phyloP scores from a whole-genome alignment of 2,113 vertebrate species.

The Tachysurus vachellii region DNA sequence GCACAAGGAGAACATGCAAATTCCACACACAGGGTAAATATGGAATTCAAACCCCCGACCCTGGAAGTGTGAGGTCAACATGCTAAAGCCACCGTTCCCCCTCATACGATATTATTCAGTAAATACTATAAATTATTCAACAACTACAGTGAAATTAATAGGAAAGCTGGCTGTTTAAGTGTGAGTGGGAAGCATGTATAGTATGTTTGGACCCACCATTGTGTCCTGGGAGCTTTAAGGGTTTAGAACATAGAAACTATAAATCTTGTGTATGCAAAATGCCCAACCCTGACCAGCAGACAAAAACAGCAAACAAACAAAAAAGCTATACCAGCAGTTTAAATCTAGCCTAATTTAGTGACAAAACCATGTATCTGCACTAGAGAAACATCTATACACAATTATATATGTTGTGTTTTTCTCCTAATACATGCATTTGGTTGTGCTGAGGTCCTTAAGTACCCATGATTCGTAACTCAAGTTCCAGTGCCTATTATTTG shows the following conservation, averaged over 20 bases:
- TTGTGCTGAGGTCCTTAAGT: not conserved
- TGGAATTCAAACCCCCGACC: no score
- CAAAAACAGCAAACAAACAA: not conserved
- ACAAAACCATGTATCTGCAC: not conserved
- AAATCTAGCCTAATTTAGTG: not conserved
- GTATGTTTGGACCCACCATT: not conserved
- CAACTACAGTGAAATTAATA: not conserved
- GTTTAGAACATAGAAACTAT: not conserved
- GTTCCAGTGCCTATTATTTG: constrained; percentile 28
- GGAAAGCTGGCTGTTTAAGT: not conserved
- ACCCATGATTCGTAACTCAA: not conserved
- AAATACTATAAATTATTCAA: constrained; percentile 16
- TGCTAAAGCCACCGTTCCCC: no score
- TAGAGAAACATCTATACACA: not conserved
- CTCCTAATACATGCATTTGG: not conserved
- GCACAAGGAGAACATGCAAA: no score
- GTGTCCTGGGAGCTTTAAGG: constrained; percentile 8
- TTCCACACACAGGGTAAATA: no score
- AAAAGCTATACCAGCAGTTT: not conserved
- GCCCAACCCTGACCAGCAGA: not conserved
- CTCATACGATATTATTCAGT: not conserved
- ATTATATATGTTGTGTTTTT: not conserved
- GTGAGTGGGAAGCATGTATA: not conserved
- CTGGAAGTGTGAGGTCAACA: no score
- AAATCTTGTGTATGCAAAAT: not conserved